Percentiles rank a stretch among this genome's conserved stretches.
These are phyloP conservation scores for Uloborus plumipes DNA, from an alignment of 2,888 invertebrate species.

Conservation along the genomic window DNA sequence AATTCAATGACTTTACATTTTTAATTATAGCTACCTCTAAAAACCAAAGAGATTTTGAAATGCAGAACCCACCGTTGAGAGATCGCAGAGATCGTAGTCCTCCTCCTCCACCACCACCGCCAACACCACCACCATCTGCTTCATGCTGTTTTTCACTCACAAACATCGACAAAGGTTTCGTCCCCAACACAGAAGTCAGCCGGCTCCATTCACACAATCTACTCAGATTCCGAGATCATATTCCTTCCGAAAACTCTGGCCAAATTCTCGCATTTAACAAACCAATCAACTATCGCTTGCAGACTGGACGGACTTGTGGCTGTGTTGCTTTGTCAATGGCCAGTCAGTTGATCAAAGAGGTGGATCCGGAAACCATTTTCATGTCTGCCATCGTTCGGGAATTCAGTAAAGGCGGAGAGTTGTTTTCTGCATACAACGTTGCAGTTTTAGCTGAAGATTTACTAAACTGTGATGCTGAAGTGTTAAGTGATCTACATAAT, in stretches of 20 bases:
- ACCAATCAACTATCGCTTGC: conserved; percentile 18
- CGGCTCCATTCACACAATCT: too few species aligned
- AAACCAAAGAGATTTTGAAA: not conserved
- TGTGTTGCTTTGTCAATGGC: conserved; percentile 88
- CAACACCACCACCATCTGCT: not conserved
- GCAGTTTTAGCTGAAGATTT: conserved; percentile 17
- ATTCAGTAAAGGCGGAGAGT: conserved; percentile 88
- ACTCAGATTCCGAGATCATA: too few species aligned
- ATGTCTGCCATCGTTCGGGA: conserved; percentile 77
- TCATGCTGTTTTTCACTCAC: too few species aligned
- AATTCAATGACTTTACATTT: too few species aligned
- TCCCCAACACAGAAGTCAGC: too few species aligned
- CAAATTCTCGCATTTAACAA: conserved; percentile 15
- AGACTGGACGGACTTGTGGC: conserved; percentile 78
- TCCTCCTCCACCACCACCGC: not conserved
- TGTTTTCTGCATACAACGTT: conserved; percentile 72
- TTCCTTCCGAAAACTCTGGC: not conserved
- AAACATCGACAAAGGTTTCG: too few species aligned
- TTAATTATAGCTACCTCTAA: too few species aligned
- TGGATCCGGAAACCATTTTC: conserved; percentile 76
- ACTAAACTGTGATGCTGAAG: conserved; percentile 29
- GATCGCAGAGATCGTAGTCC: too few species aligned
- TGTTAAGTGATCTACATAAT: conserved; percentile 12
- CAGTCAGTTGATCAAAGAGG: conserved; percentile 73
- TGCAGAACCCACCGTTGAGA: not conserved